A percentile compares a stretch with the other conserved stretches of the same genome.
These are phyloP conservation scores for Ormyrus nitidulus DNA, from an alignment of 2,888 invertebrate genomes.

Conservation along the genomic window DNA sequence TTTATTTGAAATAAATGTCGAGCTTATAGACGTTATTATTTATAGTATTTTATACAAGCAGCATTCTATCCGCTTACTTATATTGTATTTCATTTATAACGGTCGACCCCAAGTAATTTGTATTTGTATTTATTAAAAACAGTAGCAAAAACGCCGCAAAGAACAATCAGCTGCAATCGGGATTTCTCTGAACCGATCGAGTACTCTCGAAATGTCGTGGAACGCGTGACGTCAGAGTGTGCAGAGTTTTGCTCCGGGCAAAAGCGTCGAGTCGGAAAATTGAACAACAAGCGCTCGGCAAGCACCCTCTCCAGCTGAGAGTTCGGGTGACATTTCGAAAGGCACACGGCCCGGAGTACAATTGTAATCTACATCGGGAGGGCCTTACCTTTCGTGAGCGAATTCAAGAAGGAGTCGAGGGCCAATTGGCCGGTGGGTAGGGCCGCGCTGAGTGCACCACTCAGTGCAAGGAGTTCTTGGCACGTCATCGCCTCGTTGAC, in stretches of 20 bases:
- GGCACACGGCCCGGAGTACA: not conserved
- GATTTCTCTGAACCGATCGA: too few relatives aligned
- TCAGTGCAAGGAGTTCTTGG: constrained; percentile 93
- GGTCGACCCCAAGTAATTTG: too few relatives aligned
- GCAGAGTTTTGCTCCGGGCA: not conserved
- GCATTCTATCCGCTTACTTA: too few relatives aligned
- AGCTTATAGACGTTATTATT: too few relatives aligned
- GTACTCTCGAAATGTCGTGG: too few relatives aligned
- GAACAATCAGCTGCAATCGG: too few relatives aligned
- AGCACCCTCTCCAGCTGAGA: not conserved
- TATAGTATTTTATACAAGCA: too few relatives aligned
- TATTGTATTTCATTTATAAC: too few relatives aligned
- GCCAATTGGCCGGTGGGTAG: constrained; percentile 91
- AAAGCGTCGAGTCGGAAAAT: constrained; percentile 15
- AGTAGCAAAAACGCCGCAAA: too few relatives aligned
- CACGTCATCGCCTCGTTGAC: constrained; percentile 86
- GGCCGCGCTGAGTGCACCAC: constrained; percentile 93
- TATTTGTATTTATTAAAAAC: too few relatives aligned
- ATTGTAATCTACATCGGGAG: not conserved
- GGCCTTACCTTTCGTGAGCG: constrained; percentile 83
- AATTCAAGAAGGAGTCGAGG: constrained; percentile 88
- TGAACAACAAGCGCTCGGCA: not conserved
- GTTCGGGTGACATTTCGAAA: not conserved
- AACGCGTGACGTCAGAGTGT: too few relatives aligned
- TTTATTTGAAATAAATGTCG: too few relatives aligned